Conservation (phyloP, 2,888 invertebrate genomes). For the Pheosia tremula region DNA sequence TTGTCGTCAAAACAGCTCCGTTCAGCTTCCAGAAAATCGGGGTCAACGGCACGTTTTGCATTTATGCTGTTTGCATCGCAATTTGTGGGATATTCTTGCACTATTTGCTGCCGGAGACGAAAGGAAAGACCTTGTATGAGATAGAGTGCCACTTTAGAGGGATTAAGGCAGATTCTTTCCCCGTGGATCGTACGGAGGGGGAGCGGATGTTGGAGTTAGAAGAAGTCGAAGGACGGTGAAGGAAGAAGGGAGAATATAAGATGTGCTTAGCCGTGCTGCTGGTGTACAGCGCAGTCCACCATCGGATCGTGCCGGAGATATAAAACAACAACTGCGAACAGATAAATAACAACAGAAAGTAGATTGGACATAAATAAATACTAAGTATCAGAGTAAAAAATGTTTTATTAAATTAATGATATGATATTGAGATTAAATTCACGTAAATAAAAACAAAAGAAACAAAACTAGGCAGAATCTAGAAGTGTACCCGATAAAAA, state of each 20-base stretch:
- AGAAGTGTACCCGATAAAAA: not conserved
- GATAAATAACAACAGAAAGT: constrained; percentile 11
- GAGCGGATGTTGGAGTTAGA: constrained; percentile 70
- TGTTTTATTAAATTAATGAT: not conserved
- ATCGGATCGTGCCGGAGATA: constrained; percentile 7
- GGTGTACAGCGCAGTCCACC: not conserved
- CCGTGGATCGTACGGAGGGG: constrained; percentile 48
- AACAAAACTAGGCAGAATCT: not conserved
- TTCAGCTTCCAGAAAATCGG: constrained; percentile 80
- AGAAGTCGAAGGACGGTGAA: constrained; percentile 72
- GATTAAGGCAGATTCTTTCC: constrained; percentile 33
- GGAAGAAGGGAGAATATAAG: constrained; percentile 37
- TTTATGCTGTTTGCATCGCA: constrained; percentile 83
- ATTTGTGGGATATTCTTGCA: constrained; percentile 84
- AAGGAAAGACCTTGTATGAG: constrained; percentile 86
- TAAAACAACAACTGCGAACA: constrained; percentile 9
- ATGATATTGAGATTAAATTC: constrained; percentile 2
- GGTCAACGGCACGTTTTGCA: constrained; percentile 83
- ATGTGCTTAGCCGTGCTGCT: constrained; percentile 55
- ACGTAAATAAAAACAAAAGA: constrained; percentile 4
- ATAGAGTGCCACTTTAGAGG: constrained; percentile 86
- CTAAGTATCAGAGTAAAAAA: not conserved
- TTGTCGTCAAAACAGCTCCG: constrained; percentile 87
- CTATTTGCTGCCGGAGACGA: constrained; percentile 87
- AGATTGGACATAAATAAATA: constrained; percentile 24